Evolutionary conservation across 2,888 invertebrate species (phyloP).

Genomic region (Copidosoma aretas): DNA sequence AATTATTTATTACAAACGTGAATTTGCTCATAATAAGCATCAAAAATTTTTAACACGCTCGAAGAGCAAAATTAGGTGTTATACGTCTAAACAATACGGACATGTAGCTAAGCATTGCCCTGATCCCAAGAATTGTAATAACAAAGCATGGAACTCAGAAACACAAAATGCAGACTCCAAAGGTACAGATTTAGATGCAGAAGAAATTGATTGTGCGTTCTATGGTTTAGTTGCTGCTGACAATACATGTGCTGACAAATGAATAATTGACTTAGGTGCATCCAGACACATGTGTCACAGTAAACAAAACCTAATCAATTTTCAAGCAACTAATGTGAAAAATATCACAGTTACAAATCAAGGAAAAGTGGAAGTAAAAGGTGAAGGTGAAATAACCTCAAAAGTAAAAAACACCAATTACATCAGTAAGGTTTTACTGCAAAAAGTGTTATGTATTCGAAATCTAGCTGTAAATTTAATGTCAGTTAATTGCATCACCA

Average conservation of each 20-base stretch:
- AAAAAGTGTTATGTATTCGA: not conserved
- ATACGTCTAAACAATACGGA: too few relatives aligned
- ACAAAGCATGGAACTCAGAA: too few relatives aligned
- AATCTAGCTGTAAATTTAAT: constrained; percentile 2
- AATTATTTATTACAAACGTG: too few relatives aligned
- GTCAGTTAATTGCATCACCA: not conserved
- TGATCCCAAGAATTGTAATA: too few relatives aligned
- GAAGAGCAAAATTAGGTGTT: too few relatives aligned
- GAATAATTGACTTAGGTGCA: not conserved
- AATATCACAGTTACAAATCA: not conserved
- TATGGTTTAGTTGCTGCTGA: not conserved
- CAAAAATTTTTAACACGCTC: too few relatives aligned
- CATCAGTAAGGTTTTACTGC: not conserved
- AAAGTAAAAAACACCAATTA: not conserved
- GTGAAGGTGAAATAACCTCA: constrained; percentile 3
- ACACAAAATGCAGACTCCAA: too few relatives aligned
- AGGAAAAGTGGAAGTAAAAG: not conserved
- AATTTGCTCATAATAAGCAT: too few relatives aligned
- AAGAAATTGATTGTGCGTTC: not conserved
- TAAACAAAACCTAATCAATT: not conserved
- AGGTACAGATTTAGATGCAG: not conserved
- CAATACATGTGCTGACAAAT: not conserved
- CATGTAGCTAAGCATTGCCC: too few relatives aligned
- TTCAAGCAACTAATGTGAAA: not conserved
- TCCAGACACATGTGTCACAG: not conserved